Conservation (phyloP, 1,140 invertebrate species). For the Drosophila baimaii region DNA sequence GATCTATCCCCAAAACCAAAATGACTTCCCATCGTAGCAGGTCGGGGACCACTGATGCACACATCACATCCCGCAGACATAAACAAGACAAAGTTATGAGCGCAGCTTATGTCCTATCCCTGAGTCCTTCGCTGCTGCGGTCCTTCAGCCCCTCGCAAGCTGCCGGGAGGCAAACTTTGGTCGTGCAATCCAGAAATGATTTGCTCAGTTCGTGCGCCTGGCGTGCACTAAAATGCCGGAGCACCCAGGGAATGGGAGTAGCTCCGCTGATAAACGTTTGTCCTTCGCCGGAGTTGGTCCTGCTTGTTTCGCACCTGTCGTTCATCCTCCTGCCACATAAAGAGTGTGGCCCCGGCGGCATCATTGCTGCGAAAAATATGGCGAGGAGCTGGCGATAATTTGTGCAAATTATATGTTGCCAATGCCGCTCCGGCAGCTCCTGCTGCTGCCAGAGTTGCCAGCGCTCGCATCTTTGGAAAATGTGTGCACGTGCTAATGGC, state of each 20-base stretch:
- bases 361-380: slow-evolving; percentile 75
- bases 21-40: slow-evolving; percentile 18
- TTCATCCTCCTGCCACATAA: slow-evolving; percentile 25
- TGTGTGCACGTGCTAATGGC: slow-evolving; percentile 79
- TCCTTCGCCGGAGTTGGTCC: slow-evolving; percentile 54
- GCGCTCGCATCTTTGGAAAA: slow-evolving; percentile 53
- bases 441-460: slow-evolving; percentile 27
- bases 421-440: slow-evolving; percentile 20
- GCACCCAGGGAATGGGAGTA: slow-evolving; percentile 2
- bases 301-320: slow-evolving; percentile 76
- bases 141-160: slow-evolving; percentile 18
- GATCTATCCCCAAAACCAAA: slow-evolving; percentile 36
- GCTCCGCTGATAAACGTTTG: slow-evolving; percentile 66
- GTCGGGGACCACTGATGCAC: slow-evolving; percentile 35
- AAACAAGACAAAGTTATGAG: slow-evolving; percentile 76
- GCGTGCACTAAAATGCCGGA: slow-evolving; percentile 34
- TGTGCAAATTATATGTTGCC: slow-evolving; percentile 78
- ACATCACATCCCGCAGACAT: slow-evolving; percentile 74
- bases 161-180: slow-evolving; percentile 71
- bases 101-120: slow-evolving; percentile 71
- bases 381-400: slow-evolving; percentile 74
- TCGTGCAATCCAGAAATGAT: slow-evolving; percentile 79
- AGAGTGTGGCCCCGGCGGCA: slow-evolving; percentile 66
- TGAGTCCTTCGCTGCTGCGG: slow-evolving; percentile 16
- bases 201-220: slow-evolving; percentile 73